These are phyloP conservation scores for Protobothrops mucrosquamatus DNA, from an alignment of 2,113 vertebrate genomes.

Conservation along the genomic window DNA sequence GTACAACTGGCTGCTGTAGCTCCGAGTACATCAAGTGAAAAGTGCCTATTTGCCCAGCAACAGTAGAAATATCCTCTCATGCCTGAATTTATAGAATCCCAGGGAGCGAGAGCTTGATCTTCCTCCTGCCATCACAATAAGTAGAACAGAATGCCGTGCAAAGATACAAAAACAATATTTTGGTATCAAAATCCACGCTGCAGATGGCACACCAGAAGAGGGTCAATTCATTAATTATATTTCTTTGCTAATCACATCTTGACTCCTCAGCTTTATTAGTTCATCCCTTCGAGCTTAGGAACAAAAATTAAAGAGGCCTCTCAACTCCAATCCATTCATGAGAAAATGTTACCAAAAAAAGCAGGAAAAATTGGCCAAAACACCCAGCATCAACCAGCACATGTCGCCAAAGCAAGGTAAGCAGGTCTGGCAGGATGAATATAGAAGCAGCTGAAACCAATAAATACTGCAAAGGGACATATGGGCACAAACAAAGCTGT, in stretches of 20 bases:
- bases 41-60: background rate
- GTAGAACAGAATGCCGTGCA: conserved; percentile 51
- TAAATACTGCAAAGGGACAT: background rate
- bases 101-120: background rate
- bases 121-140: background rate
- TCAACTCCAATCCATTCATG: conserved; percentile 58
- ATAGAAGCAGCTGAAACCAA: background rate
- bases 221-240: conserved; percentile 66
- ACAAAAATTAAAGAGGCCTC: conserved; percentile 57
- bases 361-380: conserved; percentile 37
- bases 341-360: conserved; percentile 39
- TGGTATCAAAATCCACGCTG: conserved; percentile 55
- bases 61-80: background rate
- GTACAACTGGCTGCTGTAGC: background rate
- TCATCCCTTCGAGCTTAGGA: conserved; percentile 58
- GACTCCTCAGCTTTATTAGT: conserved; percentile 58
- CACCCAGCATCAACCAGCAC: background rate
- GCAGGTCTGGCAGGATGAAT: background rate
- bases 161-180: conserved; percentile 52
- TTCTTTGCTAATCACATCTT: conserved; percentile 60
- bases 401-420: background rate
- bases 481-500: background rate
- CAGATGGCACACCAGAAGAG: conserved; percentile 67
- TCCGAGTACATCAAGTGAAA: background rate
- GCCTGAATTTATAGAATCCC: background rate